These are phyloP conservation scores for Trichacis sp. DNA, from an alignment of 2,888 invertebrate genomes.

Conservation along the genomic window DNA sequence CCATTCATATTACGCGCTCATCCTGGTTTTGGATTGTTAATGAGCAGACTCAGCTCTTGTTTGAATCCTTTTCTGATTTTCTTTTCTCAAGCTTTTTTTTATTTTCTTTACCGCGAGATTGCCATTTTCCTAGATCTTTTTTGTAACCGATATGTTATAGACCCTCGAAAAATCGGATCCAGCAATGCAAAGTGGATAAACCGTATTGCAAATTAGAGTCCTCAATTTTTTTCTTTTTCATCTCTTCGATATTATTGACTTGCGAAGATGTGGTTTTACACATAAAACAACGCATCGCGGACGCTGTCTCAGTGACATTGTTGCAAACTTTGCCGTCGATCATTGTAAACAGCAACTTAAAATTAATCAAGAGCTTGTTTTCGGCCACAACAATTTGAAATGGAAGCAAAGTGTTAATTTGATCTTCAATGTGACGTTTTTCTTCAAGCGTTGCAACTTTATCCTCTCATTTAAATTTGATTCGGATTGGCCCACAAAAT, in stretches of 20 bases:
- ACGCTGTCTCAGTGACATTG: slow-evolving; percentile 24
- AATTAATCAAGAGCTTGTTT: slow-evolving; percentile 3
- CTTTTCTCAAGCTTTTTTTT: not conserved
- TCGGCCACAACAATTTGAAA: not conserved
- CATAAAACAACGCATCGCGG: slow-evolving; percentile 36
- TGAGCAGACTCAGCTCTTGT: not conserved
- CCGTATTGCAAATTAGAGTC: not conserved
- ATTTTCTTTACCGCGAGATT: slow-evolving; percentile 2
- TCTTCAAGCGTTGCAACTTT: slow-evolving; percentile 11
- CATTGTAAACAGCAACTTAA: slow-evolving; percentile 30
- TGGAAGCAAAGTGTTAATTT: slow-evolving; percentile 23
- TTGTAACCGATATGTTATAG: slow-evolving; percentile 24
- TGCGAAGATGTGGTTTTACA: slow-evolving; percentile 33
- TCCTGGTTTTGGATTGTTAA: slow-evolving; percentile 7
- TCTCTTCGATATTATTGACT: slow-evolving; percentile 32
- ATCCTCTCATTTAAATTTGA: slow-evolving; percentile 13
- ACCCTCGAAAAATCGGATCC: slow-evolving; percentile 26
- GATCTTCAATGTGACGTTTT: slow-evolving; percentile 14
- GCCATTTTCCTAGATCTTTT: slow-evolving; percentile 21
- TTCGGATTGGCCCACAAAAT: too few relatives aligned
- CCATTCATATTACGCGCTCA: slow-evolving; percentile 2
- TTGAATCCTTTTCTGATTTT: slow-evolving; percentile 7
- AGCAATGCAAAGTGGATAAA: not conserved
- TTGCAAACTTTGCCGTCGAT: slow-evolving; percentile 36
- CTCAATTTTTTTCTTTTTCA: slow-evolving; percentile 11